Evolutionary conservation across 2,888 invertebrate genomes (phyloP).

Genomic region (Drosophila pseudotakahashii): DNA sequence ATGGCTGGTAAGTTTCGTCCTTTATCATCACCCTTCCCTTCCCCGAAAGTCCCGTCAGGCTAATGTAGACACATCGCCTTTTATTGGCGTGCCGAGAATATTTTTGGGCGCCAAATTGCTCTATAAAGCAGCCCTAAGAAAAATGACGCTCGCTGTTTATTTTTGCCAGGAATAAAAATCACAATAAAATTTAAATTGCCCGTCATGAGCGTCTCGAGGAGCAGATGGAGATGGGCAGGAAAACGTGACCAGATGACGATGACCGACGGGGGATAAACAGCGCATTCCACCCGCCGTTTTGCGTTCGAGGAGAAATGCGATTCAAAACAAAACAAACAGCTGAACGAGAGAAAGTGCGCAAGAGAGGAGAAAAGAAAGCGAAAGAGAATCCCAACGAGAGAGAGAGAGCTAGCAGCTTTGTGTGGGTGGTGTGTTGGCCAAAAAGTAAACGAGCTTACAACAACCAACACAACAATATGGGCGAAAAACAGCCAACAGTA

Average conservation of each 20-base stretch:
- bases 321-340: constrained; percentile 75
- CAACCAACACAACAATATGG: constrained; percentile 13
- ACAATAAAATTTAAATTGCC: constrained; percentile 72
- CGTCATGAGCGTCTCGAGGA: constrained; percentile 22
- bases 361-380: constrained; percentile 6
- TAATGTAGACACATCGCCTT: constrained; percentile 39
- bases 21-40: constrained; percentile 13
- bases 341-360: constrained; percentile 29
- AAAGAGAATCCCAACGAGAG: not conserved
- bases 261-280: constrained; percentile 34
- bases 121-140: constrained; percentile 38
- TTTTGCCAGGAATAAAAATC: constrained; percentile 57
- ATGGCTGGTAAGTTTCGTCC: constrained; percentile 16
- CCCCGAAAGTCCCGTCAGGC: constrained; percentile 22
- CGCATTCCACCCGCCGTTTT: constrained; percentile 5
- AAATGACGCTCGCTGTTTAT: constrained; percentile 41
- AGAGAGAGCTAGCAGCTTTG: constrained; percentile 32
- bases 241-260: constrained; percentile 62
- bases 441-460: constrained; percentile 47
- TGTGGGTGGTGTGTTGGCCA: constrained; percentile 45
- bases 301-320: constrained; percentile 40
- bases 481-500: constrained; percentile 17
- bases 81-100: constrained; percentile 23
- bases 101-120: constrained; percentile 59
- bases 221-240: constrained; percentile 5